Evolutionary conservation across 2,113 vertebrate species (phyloP).

Genomic region (Myodes glareolus): DNA sequence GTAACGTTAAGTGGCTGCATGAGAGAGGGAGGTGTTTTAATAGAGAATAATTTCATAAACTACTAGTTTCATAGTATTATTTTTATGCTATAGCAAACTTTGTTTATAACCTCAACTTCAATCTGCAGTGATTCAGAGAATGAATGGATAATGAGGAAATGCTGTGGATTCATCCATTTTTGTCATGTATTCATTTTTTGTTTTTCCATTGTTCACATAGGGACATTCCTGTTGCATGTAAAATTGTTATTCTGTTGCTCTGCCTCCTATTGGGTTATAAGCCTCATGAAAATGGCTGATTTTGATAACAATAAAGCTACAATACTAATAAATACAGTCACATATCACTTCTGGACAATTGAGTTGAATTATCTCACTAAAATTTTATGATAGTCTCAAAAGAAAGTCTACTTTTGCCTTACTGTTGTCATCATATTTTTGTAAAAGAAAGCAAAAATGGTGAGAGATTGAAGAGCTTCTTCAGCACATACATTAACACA

Average conservation of each 20-base stretch:
- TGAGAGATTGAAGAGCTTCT: neutral
- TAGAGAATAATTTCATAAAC: constrained; percentile 49
- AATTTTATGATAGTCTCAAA: neutral
- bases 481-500: neutral
- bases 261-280: constrained; percentile 24
- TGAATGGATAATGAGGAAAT: constrained; percentile 39
- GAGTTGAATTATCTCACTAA: neutral
- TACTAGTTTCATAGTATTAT: constrained; percentile 23
- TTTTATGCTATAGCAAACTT: constrained; percentile 8
- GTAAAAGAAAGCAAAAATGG: neutral
- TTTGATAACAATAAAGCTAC: constrained; percentile 12
- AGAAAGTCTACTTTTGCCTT: neutral
- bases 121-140: constrained; percentile 3
- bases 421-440: neutral
- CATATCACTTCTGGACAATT: constrained; percentile 3
- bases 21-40: neutral
- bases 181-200: constrained; percentile 6
- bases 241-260: neutral
- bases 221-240: constrained; percentile 16
- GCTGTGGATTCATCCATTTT: neutral
- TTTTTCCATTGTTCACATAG: constrained; percentile 29
- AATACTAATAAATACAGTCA: neutral
- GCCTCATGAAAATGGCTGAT: constrained; percentile 15
- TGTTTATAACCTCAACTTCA: constrained; percentile 25
- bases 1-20: constrained; percentile 22